Evolutionary conservation across 2,113 vertebrate genomes (phyloP).

Genomic region (Gopherus evgoodei): DNA sequence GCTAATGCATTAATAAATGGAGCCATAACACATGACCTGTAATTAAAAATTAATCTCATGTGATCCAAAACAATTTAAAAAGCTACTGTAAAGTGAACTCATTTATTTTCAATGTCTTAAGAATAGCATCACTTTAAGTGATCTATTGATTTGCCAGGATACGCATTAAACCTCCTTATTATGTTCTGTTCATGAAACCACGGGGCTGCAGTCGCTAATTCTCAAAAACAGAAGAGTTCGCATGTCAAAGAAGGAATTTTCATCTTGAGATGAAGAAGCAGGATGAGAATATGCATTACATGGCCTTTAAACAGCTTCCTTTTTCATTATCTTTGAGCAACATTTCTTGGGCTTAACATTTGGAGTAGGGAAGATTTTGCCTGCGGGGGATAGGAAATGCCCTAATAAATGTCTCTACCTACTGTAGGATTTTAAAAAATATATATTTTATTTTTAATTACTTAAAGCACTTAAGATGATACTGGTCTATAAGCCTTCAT

Average conservation of each 20-base stretch:
- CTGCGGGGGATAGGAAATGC: rapidly evolving
- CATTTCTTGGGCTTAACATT: not conserved
- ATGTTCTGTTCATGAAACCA: not conserved
- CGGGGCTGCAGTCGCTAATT: not conserved
- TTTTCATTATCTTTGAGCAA: not conserved
- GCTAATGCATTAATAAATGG: not conserved
- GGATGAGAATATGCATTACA: not conserved
- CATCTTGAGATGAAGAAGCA: not conserved
- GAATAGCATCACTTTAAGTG: not conserved
- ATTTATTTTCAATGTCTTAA: slow-evolving; percentile 10
- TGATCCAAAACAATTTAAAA: not conserved
- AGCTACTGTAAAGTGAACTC: not conserved
- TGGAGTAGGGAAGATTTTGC: not conserved
- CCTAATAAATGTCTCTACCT: not conserved
- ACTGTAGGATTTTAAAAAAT: not conserved
- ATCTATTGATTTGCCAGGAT: not conserved
- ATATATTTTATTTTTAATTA: not conserved
- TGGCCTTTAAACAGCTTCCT: not conserved
- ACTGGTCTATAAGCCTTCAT: not conserved
- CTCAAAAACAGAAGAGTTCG: not conserved
- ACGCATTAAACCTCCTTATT: not conserved
- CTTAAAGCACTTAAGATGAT: slow-evolving; percentile 22
- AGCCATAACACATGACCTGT: not conserved
- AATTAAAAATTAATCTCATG: slow-evolving; percentile 28
- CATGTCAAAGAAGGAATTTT: not conserved